Evolutionary conservation across 2,888 invertebrate species (phyloP).

Genomic region (Melieria omissa): DNA sequence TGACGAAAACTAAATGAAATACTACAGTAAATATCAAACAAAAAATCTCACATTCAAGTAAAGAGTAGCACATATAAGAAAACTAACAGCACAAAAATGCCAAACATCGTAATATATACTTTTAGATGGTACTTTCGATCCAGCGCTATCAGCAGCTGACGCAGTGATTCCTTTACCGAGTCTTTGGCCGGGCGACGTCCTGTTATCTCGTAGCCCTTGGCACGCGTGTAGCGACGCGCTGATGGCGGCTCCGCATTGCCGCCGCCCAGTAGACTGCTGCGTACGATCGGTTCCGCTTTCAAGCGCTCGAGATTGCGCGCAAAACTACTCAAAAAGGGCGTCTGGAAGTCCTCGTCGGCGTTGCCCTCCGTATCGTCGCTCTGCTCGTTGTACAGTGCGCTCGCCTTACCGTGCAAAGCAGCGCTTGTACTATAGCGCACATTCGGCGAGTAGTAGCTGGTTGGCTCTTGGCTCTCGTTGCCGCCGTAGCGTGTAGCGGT

Average conservation of each 20-base stretch:
- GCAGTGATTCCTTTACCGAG: slow-evolving; percentile 46
- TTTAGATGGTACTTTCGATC: slow-evolving; percentile 59
- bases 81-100: slow-evolving; percentile 50
- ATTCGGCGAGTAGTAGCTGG: no score
- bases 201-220: slow-evolving; percentile 15
- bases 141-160: slow-evolving; percentile 49
- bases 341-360: slow-evolving; percentile 41
- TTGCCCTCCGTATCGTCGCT: slow-evolving; percentile 46
- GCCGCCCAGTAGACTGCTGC: not conserved
- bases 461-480: not conserved
- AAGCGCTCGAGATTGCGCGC: slow-evolving; percentile 52
- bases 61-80: slow-evolving; percentile 53
- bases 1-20: no score
- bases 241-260: not conserved
- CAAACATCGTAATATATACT: slow-evolving; percentile 50
- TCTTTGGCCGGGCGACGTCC: slow-evolving; percentile 37
- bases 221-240: not conserved
- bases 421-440: slow-evolving; percentile 23
- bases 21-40: no score
- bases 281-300: slow-evolving; percentile 15
- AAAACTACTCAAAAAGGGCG: slow-evolving; percentile 57
- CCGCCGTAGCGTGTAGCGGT: not conserved
- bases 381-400: slow-evolving; percentile 34
- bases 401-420: not conserved
- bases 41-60: not conserved